These are phyloP conservation scores for Spodoptera frugiperda DNA, from an alignment of 1,140 invertebrate genomes.

Conservation along the genomic window DNA sequence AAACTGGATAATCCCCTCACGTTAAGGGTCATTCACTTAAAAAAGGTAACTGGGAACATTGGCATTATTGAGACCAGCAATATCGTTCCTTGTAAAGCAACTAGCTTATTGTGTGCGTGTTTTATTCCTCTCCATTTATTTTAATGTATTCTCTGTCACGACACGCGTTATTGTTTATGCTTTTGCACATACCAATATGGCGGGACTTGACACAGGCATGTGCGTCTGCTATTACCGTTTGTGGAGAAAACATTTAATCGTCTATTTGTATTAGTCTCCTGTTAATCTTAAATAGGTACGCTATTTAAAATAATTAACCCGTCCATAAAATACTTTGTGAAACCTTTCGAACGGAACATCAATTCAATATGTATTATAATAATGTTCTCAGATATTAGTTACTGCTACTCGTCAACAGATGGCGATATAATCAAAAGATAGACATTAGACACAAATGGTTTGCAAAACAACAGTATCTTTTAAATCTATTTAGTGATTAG, in stretches of 20 bases:
- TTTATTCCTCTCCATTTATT: constrained; percentile 56
- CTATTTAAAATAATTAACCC: no score
- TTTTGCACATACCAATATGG: constrained; percentile 55
- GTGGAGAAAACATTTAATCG: not conserved
- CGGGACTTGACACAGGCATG: constrained; percentile 40
- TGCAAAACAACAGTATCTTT: no score
- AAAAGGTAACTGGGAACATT: not conserved
- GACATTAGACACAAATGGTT: no score
- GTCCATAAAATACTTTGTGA: not conserved
- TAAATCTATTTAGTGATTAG: constrained; percentile 2
- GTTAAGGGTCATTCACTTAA: not conserved
- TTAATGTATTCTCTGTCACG: constrained; percentile 63
- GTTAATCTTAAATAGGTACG: no score
- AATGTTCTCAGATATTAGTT: not conserved
- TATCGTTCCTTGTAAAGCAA: constrained; percentile 35
- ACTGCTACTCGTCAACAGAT: constrained; percentile 19
- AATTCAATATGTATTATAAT: not conserved
- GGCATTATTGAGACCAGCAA: constrained; percentile 31
- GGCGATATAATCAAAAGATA: not conserved
- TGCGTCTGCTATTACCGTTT: not conserved
- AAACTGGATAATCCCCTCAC: no score
- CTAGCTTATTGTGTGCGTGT: constrained; percentile 30
- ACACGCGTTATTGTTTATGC: constrained; percentile 56
- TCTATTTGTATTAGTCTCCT: not conserved
- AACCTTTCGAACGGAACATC: not conserved